A percentile compares a stretch with the other conserved stretches of the same genome.
phyloP scores from a whole-genome alignment of 2,888 invertebrate genomes.

The Eupithecia abbreviata region DNA sequence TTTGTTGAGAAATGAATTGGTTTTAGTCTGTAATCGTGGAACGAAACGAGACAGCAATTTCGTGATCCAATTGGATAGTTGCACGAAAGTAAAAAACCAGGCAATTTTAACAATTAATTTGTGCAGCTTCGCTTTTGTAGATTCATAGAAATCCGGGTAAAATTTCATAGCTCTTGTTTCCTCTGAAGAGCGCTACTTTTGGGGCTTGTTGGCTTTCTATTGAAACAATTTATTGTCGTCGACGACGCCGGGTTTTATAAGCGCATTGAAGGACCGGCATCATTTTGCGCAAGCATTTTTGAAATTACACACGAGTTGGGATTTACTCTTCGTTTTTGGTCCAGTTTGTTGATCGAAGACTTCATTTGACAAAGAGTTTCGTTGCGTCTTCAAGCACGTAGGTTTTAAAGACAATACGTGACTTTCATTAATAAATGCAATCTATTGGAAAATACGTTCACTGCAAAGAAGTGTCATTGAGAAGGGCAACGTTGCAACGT shows the following conservation, averaged over 20 bases:
- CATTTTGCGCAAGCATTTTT: neutral
- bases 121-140: neutral
- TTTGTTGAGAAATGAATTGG: conserved; percentile 19
- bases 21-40: neutral
- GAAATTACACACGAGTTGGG: neutral
- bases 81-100: neutral
- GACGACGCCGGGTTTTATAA: conserved; percentile 2
- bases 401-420: neutral
- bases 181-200: conserved; percentile 47
- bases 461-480: neutral
- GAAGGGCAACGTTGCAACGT: neutral
- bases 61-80: neutral
- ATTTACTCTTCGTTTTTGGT: neutral
- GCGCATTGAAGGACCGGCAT: neutral
- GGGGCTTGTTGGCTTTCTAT: conserved; percentile 41
- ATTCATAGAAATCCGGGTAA: neutral
- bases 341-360: neutral
- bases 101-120: conserved; percentile 44
- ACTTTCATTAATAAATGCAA: conserved; percentile 3
- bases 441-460: neutral
- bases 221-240: conserved; percentile 4
- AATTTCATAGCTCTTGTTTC: conserved; percentile 46
- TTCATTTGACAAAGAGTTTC: neutral
- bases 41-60: neutral
- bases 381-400: neutral